Evolutionary conservation across 2,113 vertebrate species (phyloP).

Genomic region (Pagrus major): DNA sequence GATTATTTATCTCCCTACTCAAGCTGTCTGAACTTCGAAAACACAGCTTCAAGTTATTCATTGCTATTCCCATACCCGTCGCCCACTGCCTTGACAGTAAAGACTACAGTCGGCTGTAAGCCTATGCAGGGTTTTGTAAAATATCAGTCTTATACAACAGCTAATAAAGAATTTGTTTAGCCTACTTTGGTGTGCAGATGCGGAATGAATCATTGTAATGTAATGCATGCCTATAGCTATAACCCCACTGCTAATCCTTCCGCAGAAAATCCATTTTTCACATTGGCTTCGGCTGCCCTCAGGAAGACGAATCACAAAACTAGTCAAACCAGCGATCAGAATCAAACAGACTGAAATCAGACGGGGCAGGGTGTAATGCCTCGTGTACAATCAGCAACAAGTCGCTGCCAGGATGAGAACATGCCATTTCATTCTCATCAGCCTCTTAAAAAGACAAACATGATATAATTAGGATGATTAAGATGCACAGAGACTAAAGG

Average conservation of each 20-base stretch:
- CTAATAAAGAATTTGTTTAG: slow-evolving; percentile 55
- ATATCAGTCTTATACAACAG: slow-evolving; percentile 22
- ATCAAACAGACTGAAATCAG: slow-evolving; percentile 58
- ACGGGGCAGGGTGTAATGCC: slow-evolving; percentile 30
- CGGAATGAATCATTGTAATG: slow-evolving; percentile 57
- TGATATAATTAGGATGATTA: slow-evolving; percentile 67
- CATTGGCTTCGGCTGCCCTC: slow-evolving; percentile 46
- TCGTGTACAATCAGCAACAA: slow-evolving; percentile 34
- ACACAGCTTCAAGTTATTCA: slow-evolving; percentile 55
- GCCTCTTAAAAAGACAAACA: slow-evolving; percentile 63
- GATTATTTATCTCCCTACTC: slow-evolving; percentile 70
- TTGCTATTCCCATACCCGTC: slow-evolving; percentile 47
- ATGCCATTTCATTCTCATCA: slow-evolving; percentile 43
- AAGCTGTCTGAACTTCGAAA: slow-evolving; percentile 61
- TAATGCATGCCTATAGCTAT: slow-evolving; percentile 65
- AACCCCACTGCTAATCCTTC: slow-evolving; percentile 64
- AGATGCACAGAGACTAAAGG: slow-evolving; percentile 64
- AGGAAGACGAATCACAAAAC: slow-evolving; percentile 64
- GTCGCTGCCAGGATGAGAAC: slow-evolving; percentile 43
- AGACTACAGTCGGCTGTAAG: slow-evolving; percentile 19
- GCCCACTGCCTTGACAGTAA: slow-evolving; percentile 43
- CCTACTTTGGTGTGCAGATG: slow-evolving; percentile 47
- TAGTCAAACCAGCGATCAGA: slow-evolving; percentile 57
- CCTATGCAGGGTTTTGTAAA: slow-evolving; percentile 24
- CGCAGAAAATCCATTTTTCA: slow-evolving; percentile 74